Evolutionary conservation across 2,888 invertebrate species (phyloP), one percentile per base, ranked within the genome.

Genomic region (Hetaerina titia): DNA sequence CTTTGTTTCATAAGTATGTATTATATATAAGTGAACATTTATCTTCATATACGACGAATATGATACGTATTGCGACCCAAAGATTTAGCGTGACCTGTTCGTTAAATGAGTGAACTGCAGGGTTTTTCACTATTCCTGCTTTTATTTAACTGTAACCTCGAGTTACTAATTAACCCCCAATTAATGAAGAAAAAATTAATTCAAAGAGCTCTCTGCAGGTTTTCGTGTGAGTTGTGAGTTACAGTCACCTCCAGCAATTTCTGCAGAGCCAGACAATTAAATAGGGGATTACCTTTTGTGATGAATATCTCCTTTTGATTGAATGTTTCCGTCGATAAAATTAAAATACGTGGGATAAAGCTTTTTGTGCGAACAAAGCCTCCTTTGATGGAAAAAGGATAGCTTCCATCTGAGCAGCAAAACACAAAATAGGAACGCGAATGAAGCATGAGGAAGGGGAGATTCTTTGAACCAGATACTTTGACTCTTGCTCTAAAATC

Each of bases 231-330:
- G 45, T 45, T 45, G 45, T 45, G 45, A 45, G 45, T 45, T 45
- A 45, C 45, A 45, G 45, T 45, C 45, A 45, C 45, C 45, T 45
- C 45, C 45, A 45, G 45, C 45, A 45, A 45, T n/a, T 69, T n/a
- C 60, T 17, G 25, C 60, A 58, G 60, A 90, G 31, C 13, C 17
- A 60, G 69, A 63, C 64, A 22, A 45, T 90, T 90, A 22, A 90
- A 69, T 69, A 15, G 64, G 64, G 45, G 64, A 45, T 64, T 64
- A 45, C 64, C 64, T 13, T 45, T 19, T 22, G 64, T 45, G 56
- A 45, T 45, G 90, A 90, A 64, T 45, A 64, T 64, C 90, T 45
- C 22, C 90, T 63, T 90, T 90, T 90, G 90, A 90, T 90, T 64
- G 69, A n/a, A 69, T 69, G 64, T 45, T 56, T 90, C 64, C 90